Conservation (phyloP, 2,888 invertebrate species). For the Metellina segmentata region DNA sequence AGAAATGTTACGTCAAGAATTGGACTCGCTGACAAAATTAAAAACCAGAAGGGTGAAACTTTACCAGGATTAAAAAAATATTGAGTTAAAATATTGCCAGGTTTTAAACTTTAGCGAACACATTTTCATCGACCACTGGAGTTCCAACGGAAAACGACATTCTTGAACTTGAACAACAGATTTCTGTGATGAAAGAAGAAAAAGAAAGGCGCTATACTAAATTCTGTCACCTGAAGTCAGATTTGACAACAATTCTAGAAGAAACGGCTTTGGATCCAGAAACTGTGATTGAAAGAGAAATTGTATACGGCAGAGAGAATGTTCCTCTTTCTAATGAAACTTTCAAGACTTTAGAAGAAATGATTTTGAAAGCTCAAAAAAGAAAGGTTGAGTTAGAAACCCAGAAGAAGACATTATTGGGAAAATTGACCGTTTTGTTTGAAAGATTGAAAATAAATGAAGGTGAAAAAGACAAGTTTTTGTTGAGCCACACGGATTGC, state of each 20-base stretch:
- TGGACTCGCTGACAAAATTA: too few species aligned
- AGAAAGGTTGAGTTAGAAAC: slow-evolving; percentile 2
- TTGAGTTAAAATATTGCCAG: too few species aligned
- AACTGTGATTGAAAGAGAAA: slow-evolving; percentile 26
- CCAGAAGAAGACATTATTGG: slow-evolving; percentile 18
- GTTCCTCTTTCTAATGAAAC: slow-evolving; percentile 30
- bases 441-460: slow-evolving; percentile 23
- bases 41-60: too few species aligned
- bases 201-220: slow-evolving; percentile 15
- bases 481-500: slow-evolving; percentile 18
- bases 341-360: slow-evolving; percentile 39
- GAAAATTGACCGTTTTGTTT: slow-evolving; percentile 39
- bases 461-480: slow-evolving; percentile 4
- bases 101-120: too few species aligned
- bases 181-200: slow-evolving; percentile 38
- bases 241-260: slow-evolving; percentile 33
- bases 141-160: slow-evolving; percentile 45
- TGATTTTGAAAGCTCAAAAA: slow-evolving; percentile 6
- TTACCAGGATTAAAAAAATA: too few species aligned
- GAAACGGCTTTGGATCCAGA: slow-evolving; percentile 25
- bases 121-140: slow-evolving; percentile 8
- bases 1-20: too few species aligned
- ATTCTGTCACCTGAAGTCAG: neutral
- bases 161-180: slow-evolving; percentile 30
- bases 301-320: slow-evolving; percentile 18